Conservation (phyloP, 2,888 invertebrate species). For the Ditula angustiorana region DNA sequence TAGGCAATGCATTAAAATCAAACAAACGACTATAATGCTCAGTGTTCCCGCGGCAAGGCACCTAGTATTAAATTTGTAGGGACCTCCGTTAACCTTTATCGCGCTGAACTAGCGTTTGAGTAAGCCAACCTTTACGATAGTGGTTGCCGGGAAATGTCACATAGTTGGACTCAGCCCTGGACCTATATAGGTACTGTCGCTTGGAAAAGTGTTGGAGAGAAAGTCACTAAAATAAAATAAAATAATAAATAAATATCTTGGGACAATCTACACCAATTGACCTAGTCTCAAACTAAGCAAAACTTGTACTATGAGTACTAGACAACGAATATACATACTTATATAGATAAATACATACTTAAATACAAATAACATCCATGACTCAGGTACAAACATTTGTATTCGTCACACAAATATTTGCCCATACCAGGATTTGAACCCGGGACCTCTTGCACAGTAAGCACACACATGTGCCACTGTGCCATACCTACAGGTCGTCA, state of each 20-base stretch:
- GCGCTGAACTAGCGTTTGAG: constrained; percentile 62
- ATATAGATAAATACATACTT: no score
- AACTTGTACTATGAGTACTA: no score
- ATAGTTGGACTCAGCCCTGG: constrained; percentile 81
- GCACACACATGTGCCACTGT: no score
- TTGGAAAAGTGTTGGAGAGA: constrained; percentile 20
- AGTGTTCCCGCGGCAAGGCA: constrained; percentile 54
- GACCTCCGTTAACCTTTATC: constrained; percentile 72
- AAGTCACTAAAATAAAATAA: not conserved
- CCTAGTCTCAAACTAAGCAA: no score
- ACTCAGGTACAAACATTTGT: no score
- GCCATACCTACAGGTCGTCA: no score
- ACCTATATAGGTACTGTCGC: constrained; percentile 65
- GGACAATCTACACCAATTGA: no score
- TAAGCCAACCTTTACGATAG: constrained; percentile 78
- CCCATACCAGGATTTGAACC: no score
- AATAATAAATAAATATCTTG: not conserved
- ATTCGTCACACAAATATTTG: no score
- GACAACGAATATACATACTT: no score
- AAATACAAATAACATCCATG: no score
- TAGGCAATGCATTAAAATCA: constrained; percentile 48
- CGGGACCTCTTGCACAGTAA: no score
- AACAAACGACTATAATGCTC: constrained; percentile 55
- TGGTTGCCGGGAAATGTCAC: constrained; percentile 82
- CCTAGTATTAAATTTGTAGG: constrained; percentile 78